Evolutionary conservation across 2,797 vertebrate species (phyloP), one percentile per base, ranked within the genome.

Genomic region (Malacoraja senta): DNA sequence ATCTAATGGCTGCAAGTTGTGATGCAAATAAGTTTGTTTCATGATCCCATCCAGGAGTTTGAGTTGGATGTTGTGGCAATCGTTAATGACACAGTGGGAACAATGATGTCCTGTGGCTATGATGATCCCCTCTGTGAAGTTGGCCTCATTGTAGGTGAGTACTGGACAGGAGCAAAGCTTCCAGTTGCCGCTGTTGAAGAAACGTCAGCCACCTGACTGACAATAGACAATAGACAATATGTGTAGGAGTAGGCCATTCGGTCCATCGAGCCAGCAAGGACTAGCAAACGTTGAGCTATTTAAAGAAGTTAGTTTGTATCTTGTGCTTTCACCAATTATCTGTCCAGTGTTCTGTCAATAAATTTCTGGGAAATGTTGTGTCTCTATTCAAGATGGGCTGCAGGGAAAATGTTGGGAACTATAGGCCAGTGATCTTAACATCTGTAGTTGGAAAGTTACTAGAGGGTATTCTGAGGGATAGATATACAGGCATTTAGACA

Each of bases 101-200:
- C 99, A 8, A 99, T 99, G 99, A 99, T 99, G 98, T 98, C 98
- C 29, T 99, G 99, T 17, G 97, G 97, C 7, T 98, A 99, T 0
- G 98, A 99, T 94, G 98, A 99, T 94, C 97, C 98, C 0, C 95
- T 95, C 1, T 99, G 99, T 93, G 98, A 99, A 96, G 97, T 99
- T 0, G 98, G 98, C 88, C 98, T 99, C 65, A 99, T 99, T 0
- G 97, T 99, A 0, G 99, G 99, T 99, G 95, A 97, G 98, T 94
- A 2, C 72, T 0, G 0, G 4, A 0, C 86, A n/a, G n/a, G 32
- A 78, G 32, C n/a, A 15, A 35, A 78, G 35, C 32, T 78, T 35
- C 32, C 21, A n/a, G 24, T 77, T 29, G 9, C 74, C 8, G 6
- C 24, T 2, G 24, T 77, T 77, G 74, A 29, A 9, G 29, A n/a